Percentiles rank a stretch among this genome's conserved stretches.
Evolutionary conservation across 2,797 vertebrate species (phyloP).

Genomic region (Sebastiscus tertius): DNA sequence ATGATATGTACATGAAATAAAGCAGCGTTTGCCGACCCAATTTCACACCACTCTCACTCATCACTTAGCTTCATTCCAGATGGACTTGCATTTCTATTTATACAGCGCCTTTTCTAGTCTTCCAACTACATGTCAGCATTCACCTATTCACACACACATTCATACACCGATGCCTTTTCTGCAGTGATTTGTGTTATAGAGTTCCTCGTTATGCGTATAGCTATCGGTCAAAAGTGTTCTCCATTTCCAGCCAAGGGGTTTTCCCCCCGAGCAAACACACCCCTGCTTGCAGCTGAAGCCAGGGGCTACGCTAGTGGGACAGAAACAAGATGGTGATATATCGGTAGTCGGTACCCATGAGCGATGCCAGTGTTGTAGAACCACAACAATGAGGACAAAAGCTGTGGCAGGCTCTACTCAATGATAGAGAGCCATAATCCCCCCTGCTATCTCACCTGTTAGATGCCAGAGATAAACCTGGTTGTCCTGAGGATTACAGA

Average conservation of each 20-base stretch:
- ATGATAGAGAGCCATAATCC: slow-evolving; percentile 64
- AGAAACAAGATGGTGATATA: slow-evolving; percentile 1
- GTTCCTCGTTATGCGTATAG: not conserved
- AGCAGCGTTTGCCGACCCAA: too few species aligned
- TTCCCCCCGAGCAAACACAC: not conserved
- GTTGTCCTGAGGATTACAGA: slow-evolving; percentile 64
- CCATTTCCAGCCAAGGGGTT: not conserved
- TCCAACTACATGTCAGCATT: too few species aligned
- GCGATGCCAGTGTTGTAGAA: slow-evolving; percentile 8
- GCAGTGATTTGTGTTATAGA: not conserved
- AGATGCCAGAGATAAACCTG: slow-evolving; percentile 71
- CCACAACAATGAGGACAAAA: slow-evolving; percentile 25
- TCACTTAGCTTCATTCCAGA: too few species aligned
- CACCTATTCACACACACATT: too few species aligned
- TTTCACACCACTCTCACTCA: too few species aligned
- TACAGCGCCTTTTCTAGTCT: too few species aligned
- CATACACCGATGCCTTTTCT: not conserved
- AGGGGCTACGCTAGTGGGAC: slow-evolving; percentile 9
- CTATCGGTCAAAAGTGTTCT: not conserved
- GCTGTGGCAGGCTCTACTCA: slow-evolving; percentile 27
- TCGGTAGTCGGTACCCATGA: not conserved
- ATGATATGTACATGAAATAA: too few species aligned
- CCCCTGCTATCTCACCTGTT: slow-evolving; percentile 62
- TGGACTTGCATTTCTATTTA: too few species aligned
- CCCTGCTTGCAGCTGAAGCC: slow-evolving; percentile 4